phyloP scores from a whole-genome alignment of 2,888 invertebrate species.

The Thereva unica region DNA sequence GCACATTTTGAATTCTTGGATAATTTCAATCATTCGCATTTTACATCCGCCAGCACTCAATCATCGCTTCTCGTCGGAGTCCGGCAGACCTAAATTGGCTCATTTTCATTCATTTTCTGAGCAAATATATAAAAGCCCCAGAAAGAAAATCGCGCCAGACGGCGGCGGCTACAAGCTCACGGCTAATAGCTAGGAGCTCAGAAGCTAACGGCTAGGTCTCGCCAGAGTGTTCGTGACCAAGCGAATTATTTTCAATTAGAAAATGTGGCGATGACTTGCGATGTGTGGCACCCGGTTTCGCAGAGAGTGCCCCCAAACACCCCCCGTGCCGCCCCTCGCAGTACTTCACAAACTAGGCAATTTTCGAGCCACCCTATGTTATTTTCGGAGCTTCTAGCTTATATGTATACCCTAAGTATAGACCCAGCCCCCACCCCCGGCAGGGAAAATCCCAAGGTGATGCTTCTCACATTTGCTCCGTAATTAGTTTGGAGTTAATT shows the following conservation, averaged over 20 bases:
- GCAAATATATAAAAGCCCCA: neutral
- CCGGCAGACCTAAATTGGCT: constrained; percentile 22
- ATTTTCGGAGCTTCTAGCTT: neutral
- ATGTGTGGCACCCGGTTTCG: neutral
- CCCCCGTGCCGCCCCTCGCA: no score
- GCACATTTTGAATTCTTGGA: no score
- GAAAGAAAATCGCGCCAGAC: no score
- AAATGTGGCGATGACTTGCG: constrained; percentile 19
- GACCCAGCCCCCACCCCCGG: neutral
- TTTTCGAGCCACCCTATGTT: no score
- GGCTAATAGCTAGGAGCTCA: no score
- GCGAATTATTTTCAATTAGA: constrained; percentile 33
- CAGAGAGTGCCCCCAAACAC: no score
- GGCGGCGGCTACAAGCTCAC: no score
- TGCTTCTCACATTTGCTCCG: constrained; percentile 5
- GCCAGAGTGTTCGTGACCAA: constrained; percentile 21
- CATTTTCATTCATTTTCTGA: constrained; percentile 17
- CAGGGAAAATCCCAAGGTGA: neutral
- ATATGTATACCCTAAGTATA: neutral
- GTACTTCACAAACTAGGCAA: no score
- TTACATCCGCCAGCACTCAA: constrained; percentile 27
- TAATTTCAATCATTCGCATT: constrained; percentile 26
- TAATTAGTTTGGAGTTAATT: constrained; percentile 24
- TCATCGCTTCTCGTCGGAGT: neutral
- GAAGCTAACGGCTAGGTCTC: constrained; percentile 11